A percentile compares a stretch with the other conserved stretches of the same genome.
Evolutionary conservation across 2,113 vertebrate genomes (phyloP).

Genomic region (Morone chrysops): DNA sequence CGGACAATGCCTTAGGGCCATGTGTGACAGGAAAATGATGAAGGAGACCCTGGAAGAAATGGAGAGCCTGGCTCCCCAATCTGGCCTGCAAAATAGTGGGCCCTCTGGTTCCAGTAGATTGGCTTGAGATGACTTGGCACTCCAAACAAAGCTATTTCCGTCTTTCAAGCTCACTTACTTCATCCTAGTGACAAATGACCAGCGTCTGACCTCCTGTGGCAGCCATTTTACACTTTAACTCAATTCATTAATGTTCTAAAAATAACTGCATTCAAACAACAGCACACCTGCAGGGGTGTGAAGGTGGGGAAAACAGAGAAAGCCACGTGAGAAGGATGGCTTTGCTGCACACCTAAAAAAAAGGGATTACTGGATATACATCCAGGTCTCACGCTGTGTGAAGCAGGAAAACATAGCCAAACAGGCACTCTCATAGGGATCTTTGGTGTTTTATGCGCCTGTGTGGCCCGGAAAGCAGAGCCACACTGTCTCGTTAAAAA

Average conservation of each 20-base stretch:
- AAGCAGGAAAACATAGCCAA: conserved; percentile 34
- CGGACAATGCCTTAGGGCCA: conserved; percentile 46
- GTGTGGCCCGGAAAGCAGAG: conserved; percentile 29
- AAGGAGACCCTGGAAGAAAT: conserved; percentile 57
- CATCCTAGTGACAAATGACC: conserved; percentile 61
- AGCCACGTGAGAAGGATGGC: background rate
- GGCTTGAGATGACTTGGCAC: conserved; percentile 61
- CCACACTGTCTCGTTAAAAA: conserved; percentile 45
- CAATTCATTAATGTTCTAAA: conserved; percentile 68
- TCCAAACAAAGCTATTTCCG: conserved; percentile 63
- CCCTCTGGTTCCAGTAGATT: conserved; percentile 56
- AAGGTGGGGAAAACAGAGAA: conserved; percentile 35
- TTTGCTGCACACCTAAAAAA: conserved; percentile 4
- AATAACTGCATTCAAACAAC: conserved; percentile 56
- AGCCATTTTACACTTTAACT: conserved; percentile 68
- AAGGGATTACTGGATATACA: conserved; percentile 24
- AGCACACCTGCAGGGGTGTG: conserved; percentile 48
- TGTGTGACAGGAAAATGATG: conserved; percentile 55
- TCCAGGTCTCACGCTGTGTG: conserved; percentile 17
- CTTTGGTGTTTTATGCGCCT: conserved; percentile 31
- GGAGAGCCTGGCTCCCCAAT: conserved; percentile 58
- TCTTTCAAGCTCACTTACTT: conserved; percentile 56
- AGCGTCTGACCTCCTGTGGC: conserved; percentile 63
- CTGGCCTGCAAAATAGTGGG: conserved; percentile 31
- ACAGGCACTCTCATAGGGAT: conserved; percentile 26